Evolutionary conservation across 2,888 invertebrate genomes (phyloP).

Genomic region (Zonitis immaculata): DNA sequence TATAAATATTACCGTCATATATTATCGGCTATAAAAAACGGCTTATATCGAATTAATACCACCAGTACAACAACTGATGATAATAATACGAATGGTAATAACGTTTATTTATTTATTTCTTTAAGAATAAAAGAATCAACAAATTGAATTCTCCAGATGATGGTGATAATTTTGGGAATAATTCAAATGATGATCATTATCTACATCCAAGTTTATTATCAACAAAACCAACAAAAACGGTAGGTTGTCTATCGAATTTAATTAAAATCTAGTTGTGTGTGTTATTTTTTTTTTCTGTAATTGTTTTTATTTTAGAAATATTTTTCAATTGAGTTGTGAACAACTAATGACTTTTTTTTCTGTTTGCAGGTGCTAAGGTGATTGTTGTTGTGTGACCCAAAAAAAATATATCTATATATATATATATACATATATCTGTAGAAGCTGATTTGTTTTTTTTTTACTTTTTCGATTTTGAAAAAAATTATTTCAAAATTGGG

Average conservation of each 20-base stretch:
- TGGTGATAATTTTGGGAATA: slow-evolving; percentile 53
- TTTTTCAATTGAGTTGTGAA: slow-evolving; percentile 31
- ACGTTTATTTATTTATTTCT: too few relatives aligned
- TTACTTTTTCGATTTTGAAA: too few relatives aligned
- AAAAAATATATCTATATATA: too few relatives aligned
- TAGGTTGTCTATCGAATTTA: slow-evolving; percentile 57
- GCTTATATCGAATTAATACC: slow-evolving; percentile 54
- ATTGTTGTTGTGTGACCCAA: slow-evolving; percentile 18
- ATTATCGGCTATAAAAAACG: slow-evolving; percentile 62
- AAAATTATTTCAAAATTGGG: too few relatives aligned
- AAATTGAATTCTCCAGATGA: too few relatives aligned
- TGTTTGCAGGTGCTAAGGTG: slow-evolving; percentile 40
- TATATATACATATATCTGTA: too few relatives aligned
- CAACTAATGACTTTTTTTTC: slow-evolving; percentile 40
- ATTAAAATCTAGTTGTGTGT: too few relatives aligned
- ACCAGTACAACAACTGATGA: too few relatives aligned
- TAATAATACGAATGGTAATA: too few relatives aligned
- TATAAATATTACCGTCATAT: slow-evolving; percentile 87
- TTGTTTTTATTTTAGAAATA: slow-evolving; percentile 17
- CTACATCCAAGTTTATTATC: slow-evolving; percentile 77
- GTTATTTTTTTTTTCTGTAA: slow-evolving; percentile 18
- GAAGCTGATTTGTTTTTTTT: slow-evolving; percentile 7
- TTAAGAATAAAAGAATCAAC: too few relatives aligned
- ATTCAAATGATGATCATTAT: slow-evolving; percentile 62
- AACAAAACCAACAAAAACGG: slow-evolving; percentile 60